Percentiles rank a stretch among this genome's conserved stretches.
Evolutionary conservation across 2,888 invertebrate genomes (phyloP).

Genomic region (Adelognathus sp.): DNA sequence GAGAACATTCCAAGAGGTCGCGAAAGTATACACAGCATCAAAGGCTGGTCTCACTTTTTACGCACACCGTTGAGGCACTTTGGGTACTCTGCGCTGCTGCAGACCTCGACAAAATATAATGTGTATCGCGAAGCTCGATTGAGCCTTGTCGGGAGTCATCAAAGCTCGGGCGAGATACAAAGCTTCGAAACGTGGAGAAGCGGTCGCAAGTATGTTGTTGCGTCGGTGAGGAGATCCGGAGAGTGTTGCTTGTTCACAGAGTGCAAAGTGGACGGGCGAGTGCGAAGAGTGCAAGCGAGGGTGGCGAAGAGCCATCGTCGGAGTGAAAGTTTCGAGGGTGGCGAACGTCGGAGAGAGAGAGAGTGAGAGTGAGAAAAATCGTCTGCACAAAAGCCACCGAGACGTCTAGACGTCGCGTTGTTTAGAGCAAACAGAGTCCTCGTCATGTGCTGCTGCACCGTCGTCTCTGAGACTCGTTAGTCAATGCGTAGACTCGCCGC

Average conservation of each 20-base stretch:
- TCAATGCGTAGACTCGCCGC: not conserved
- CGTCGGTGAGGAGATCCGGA: not conserved
- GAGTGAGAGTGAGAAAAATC: constrained; percentile 23
- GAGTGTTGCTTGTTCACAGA: constrained; percentile 7
- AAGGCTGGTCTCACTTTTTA: not conserved
- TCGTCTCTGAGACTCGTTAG: not conserved
- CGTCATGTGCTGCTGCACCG: constrained; percentile 6
- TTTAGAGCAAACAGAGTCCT: constrained; percentile 66
- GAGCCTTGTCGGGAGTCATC: constrained; percentile 15
- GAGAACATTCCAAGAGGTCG: constrained; percentile 3
- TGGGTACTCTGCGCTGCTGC: not conserved
- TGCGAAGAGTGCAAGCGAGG: constrained; percentile 12
- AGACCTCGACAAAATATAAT: not conserved
- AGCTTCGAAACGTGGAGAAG: not conserved
- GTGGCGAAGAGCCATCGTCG: constrained; percentile 35
- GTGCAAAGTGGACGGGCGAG: constrained; percentile 19
- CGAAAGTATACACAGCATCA: not conserved
- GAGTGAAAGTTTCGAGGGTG: constrained; percentile 50
- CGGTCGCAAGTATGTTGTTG: not conserved
- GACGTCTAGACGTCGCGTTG: constrained; percentile 76
- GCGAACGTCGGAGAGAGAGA: constrained; percentile 21
- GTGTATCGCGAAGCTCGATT: not conserved
- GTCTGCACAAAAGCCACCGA: constrained; percentile 52
- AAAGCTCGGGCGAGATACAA: constrained; percentile 16
- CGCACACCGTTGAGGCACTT: not conserved